These are phyloP conservation scores for Eurypyga helias DNA, from an alignment of 2,113 vertebrate species.

Conservation along the genomic window DNA sequence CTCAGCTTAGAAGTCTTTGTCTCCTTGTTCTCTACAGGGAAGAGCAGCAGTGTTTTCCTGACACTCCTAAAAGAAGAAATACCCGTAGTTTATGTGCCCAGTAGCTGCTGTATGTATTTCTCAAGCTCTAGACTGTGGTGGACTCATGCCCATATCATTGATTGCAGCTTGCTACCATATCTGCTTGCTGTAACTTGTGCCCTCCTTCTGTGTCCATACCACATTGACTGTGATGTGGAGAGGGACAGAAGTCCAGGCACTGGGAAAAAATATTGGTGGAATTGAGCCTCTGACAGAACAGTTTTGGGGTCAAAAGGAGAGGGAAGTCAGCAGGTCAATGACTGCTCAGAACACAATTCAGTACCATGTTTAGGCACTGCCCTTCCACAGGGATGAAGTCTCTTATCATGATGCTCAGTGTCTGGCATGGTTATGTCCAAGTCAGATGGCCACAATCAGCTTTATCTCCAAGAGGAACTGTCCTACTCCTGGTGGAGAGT, in stretches of 20 bases:
- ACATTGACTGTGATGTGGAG: background rate
- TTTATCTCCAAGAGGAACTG: background rate
- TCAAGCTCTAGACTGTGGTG: background rate
- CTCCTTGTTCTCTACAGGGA: background rate
- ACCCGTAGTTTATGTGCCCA: background rate
- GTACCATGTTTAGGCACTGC: background rate
- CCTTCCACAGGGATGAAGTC: background rate
- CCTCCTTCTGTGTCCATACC: background rate
- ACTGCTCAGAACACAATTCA: background rate
- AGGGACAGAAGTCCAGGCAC: background rate
- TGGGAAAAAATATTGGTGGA: background rate
- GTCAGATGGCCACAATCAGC: background rate
- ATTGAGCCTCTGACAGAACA: rapidly evolving
- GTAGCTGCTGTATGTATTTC: background rate
- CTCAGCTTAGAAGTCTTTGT: background rate
- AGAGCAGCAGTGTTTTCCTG: background rate
- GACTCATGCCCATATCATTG: background rate
- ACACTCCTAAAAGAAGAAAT: background rate
- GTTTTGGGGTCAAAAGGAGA: background rate
- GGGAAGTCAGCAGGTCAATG: background rate
- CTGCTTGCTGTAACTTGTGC: background rate
- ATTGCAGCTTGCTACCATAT: background rate
- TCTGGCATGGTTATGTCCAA: background rate
- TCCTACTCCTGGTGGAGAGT: background rate
- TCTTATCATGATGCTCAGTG: background rate